These are phyloP conservation scores for Prolemur simus DNA, from an alignment of 2,113 vertebrate genomes.

Conservation along the genomic window DNA sequence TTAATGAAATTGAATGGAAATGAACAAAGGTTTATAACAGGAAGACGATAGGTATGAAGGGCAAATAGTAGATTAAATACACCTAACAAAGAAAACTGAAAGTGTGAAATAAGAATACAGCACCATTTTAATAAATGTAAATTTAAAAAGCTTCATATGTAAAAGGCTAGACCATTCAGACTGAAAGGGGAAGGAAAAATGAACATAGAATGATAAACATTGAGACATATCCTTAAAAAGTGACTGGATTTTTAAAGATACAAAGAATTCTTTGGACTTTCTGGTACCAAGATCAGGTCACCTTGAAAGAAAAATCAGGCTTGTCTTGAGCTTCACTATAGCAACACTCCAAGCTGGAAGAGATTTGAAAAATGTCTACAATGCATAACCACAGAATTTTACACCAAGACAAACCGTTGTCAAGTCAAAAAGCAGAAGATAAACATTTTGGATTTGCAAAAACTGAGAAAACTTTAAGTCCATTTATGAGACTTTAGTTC, in stretches of 20 bases:
- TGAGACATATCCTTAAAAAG: background rate
- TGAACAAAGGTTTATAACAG: background rate
- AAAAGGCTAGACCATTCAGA: background rate
- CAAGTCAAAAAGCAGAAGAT: slow-evolving; percentile 15
- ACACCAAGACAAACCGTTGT: background rate
- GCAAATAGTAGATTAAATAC: background rate
- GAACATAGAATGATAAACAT: background rate
- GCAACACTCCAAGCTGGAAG: background rate
- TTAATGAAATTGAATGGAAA: slow-evolving; percentile 1
- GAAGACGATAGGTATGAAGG: background rate
- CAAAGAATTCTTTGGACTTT: background rate
- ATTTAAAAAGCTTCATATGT: background rate
- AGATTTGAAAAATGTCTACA: background rate
- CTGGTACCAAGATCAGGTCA: background rate
- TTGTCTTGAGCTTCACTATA: background rate
- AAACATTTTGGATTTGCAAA: background rate
- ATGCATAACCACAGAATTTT: background rate
- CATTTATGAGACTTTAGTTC: background rate
- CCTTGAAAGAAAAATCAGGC: background rate
- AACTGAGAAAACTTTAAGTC: background rate
- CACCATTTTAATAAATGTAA: background rate
- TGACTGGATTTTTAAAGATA: background rate
- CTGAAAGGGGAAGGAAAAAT: background rate
- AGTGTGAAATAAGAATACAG: background rate
- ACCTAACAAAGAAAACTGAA: background rate